Evolutionary conservation across 1,140 invertebrate genomes (phyloP), one percentile per base, ranked within the genome.

Genomic region (Leptopilina boulardi): DNA sequence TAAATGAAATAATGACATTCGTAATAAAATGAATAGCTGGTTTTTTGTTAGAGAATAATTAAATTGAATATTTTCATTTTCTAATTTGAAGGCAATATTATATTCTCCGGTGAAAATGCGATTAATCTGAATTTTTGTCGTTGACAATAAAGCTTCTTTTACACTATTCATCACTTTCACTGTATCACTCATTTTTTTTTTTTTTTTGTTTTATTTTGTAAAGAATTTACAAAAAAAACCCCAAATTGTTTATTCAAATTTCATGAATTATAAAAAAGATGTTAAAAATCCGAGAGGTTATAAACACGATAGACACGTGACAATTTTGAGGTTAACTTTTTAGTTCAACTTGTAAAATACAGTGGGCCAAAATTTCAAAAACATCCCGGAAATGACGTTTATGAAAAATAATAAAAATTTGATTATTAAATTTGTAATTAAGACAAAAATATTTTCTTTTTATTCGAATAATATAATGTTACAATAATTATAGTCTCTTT

Each of bases 141-240:
- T 30, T 66, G 59, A 66, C 11, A 66, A 66, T n/a, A 66, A 66
- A 34, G 59, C 59, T n/a, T 66, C 26, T 66, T 30, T 66, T n/a
- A n/a, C 59, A 6, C 15, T 13, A 15, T 66, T 66, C 3, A 66
- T 34, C 26, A 66, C 15, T 26, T 66, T 8, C 26, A 30, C 13
- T 23, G 23, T 30, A 30, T 30, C 18, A 18, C 47, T 18, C 47
- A 51, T 51, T n/a, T 15, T 15, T 47, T 0, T n/a, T 13, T 18
- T 18, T 1, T 18, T 18, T 15, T 15, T 47, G 11, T n/a, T 13
- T 18, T 18, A 2, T 18, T 18, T 51, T 18, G 8, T 51, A n/a
- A 6, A 18, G 2, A 51, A 18, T 18, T 18, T 5, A n/a, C 3
- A 0, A 5, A 51, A 18, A 18, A 51, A 51, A n/a, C n/a, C n/a